Base-by-base conservation (phyloP, 37 sponge, comb jelly and placozoan genomes). In the Dysidea cf. avara region DNA sequence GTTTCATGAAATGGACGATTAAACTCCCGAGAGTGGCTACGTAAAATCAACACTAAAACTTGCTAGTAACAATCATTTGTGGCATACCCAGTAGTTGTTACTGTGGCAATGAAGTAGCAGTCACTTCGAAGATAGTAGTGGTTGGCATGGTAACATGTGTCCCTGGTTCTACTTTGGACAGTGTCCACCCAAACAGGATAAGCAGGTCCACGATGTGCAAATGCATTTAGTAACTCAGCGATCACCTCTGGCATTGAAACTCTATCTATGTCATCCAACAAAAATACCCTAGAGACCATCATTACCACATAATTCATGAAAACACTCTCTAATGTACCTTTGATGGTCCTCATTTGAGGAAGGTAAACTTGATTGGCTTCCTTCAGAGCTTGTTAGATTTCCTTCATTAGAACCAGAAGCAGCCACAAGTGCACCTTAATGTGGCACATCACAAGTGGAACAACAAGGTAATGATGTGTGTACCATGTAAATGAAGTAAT, bases 181-280 rank as follows among this genome's bases (percentile, higher is more conserved):
- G 74, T 74, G 49, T 68, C 69, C 17, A 79, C 32, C 90, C 90
- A 89, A 66, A 68, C 37, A 46, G 79, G 64, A 24, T 69, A 56
- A 34, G 61, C 47, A 16, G 80, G 68, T 39, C 81, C 85, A 35
- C 90, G 30, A 59, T 79, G 55, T 6, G 74, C 72, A 12, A 89
- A 66, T 13, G 67, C 37, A 7, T 61, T 64, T 35, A 80, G 28
- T 25, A 89, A 66, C 54, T 89, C 84, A 6, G 76, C 72, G 2
- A 81, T 56, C 35, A 87, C 73, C 7, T 64, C 56, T 5, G 88
- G 82, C 14, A 64, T 43, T 16, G 66, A 56, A 1, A 77, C 35
- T 0, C 52, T 59, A 28, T 79, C 79, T 21, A 89, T 57, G 48
- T 89, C 76, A 37, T 89, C 84, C 77, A 89, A 56, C 21, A 89